Evolutionary conservation across 2,888 invertebrate genomes (phyloP).

Genomic region (Rhopalosiphum nymphaeae): DNA sequence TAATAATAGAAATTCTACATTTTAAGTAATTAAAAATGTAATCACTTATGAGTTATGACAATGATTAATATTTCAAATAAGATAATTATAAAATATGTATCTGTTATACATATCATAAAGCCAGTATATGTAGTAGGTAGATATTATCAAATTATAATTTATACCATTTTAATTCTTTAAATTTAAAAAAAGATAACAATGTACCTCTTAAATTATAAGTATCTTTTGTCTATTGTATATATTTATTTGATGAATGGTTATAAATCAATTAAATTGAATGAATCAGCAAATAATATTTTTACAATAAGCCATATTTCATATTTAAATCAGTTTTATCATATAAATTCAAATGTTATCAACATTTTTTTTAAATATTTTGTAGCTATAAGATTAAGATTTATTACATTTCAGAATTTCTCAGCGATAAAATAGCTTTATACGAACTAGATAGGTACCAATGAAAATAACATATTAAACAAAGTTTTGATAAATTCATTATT

Average conservation of each 20-base stretch:
- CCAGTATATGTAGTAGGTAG: not conserved
- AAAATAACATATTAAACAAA: not conserved
- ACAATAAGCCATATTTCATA: not conserved
- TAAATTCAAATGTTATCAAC: not conserved
- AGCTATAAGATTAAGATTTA: not conserved
- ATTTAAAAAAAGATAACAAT: too few relatives aligned
- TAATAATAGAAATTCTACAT: too few relatives aligned
- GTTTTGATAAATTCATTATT: not conserved
- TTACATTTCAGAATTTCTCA: not conserved
- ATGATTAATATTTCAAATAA: not conserved
- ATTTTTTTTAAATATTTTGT: not conserved
- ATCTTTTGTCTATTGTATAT: not conserved
- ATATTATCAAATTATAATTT: not conserved
- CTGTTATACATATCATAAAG: too few relatives aligned
- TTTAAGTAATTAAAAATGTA: not conserved
- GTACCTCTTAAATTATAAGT: not conserved
- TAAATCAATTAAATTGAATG: not conserved
- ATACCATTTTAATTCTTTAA: not conserved
- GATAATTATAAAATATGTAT: too few relatives aligned
- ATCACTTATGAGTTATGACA: too few relatives aligned
- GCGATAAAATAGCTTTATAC: too few relatives aligned
- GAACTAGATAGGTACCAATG: not conserved
- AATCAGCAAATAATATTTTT: not conserved
- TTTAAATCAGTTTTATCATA: not conserved
- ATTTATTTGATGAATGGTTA: not conserved